phyloP scores from a whole-genome alignment of 2,113 vertebrate species.

The Tursiops truncatus region DNA sequence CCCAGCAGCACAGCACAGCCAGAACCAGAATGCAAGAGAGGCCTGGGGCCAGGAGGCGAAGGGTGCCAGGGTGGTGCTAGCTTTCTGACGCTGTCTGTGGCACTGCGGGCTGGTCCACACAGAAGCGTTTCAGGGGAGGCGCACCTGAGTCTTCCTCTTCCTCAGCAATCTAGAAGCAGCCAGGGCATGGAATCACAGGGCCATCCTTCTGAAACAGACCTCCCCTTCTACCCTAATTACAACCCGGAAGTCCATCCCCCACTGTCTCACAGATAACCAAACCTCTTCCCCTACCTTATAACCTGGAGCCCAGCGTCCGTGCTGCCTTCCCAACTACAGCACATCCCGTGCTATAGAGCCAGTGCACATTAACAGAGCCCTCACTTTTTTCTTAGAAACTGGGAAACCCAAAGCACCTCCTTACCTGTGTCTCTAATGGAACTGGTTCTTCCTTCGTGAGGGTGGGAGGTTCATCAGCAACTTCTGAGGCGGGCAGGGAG shows the following conservation, averaged over 20 bases:
- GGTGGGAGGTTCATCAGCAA: slow-evolving; percentile 97
- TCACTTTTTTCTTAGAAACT: not conserved
- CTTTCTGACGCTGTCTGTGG: slow-evolving; percentile 86
- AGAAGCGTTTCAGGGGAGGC: slow-evolving; percentile 94
- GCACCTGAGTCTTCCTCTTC: slow-evolving; percentile 89
- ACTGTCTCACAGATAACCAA: not conserved
- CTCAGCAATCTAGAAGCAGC: slow-evolving; percentile 81
- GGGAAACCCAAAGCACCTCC: not conserved
- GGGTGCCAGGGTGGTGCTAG: slow-evolving; percentile 80
- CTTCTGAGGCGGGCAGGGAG: slow-evolving; percentile 90
- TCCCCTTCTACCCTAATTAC: not conserved
- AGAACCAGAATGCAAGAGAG: slow-evolving; percentile 83
- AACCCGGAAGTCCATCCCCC: not conserved
- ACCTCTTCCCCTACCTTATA: not conserved
- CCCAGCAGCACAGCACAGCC: slow-evolving; percentile 56
- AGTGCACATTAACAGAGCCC: not conserved
- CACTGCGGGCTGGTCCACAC: slow-evolving; percentile 88
- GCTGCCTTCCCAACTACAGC: not conserved
- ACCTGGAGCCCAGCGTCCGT: not conserved
- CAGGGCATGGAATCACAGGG: not conserved
- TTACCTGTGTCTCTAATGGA: slow-evolving; percentile 88
- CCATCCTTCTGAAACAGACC: not conserved
- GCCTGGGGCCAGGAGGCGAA: slow-evolving; percentile 59
- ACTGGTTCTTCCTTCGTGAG: slow-evolving; percentile 96
- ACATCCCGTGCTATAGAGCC: fast-evolving